phyloP scores from a whole-genome alignment of 2,888 invertebrate genomes.

The Pediacus dermestoides region DNA sequence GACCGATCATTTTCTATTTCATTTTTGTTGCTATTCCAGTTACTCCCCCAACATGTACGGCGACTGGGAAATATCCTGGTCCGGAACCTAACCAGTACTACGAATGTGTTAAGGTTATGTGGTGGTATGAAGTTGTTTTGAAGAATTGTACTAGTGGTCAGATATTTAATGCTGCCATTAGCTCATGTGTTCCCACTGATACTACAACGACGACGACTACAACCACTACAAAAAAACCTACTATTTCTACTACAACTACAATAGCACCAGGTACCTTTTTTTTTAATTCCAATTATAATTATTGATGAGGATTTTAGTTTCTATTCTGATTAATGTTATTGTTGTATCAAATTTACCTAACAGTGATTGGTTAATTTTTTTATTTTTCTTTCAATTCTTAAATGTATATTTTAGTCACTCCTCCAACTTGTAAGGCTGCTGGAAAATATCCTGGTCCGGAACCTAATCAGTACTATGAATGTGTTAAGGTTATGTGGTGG shows the following conservation, averaged over 20 bases:
- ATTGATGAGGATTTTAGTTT: too few relatives aligned
- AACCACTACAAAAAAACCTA: neutral
- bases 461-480: slow-evolving; percentile 26
- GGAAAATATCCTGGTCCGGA: slow-evolving; percentile 21
- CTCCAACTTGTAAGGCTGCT: slow-evolving; percentile 14
- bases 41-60: slow-evolving; percentile 14
- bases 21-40: slow-evolving; percentile 11
- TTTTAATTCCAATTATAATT: too few relatives aligned
- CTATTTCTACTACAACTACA: neutral
- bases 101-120: slow-evolving; percentile 25
- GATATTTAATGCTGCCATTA: slow-evolving; percentile 15
- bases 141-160: slow-evolving; percentile 20
- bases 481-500: slow-evolving; percentile 28
- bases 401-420: too few relatives aligned
- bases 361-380: neutral
- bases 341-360: too few relatives aligned
- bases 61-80: slow-evolving; percentile 21
- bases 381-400: slow-evolving; percentile 10
- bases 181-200: slow-evolving; percentile 13
- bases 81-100: slow-evolving; percentile 24
- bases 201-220: slow-evolving; percentile 3
- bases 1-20: too few relatives aligned
- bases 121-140: slow-evolving; percentile 23
- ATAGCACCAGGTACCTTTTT: neutral
- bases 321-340: too few relatives aligned